phyloP scores from a whole-genome alignment of 2,113 vertebrate genomes.

The Fulmarus glacialis region DNA sequence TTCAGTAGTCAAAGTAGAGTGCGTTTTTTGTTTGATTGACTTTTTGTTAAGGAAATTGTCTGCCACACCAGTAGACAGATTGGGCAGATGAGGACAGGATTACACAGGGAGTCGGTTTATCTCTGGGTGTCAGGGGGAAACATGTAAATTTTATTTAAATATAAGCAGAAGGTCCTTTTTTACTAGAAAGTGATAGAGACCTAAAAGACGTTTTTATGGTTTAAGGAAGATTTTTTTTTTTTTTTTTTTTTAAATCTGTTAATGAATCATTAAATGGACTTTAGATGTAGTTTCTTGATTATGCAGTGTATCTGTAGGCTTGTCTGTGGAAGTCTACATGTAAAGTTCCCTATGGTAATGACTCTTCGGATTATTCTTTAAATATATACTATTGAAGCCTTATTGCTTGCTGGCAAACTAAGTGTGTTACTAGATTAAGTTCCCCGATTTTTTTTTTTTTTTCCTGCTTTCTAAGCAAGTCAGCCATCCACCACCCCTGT shows the following conservation, averaged over 20 bases:
- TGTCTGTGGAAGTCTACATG: not conserved
- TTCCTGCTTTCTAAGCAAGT: slow-evolving; percentile 7
- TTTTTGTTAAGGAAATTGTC: not conserved
- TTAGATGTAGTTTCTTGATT: slow-evolving; percentile 12
- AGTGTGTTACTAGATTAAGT: not conserved
- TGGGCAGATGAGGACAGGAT: not conserved
- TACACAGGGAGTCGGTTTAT: not conserved
- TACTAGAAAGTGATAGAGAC: not conserved
- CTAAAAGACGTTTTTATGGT: not conserved
- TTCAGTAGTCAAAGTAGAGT: not conserved
- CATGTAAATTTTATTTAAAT: not conserved
- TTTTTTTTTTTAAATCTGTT: not conserved
- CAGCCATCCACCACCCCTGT: slow-evolving; percentile 24
- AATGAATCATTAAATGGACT: not conserved
- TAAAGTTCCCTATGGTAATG: not conserved
- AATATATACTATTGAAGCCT: not conserved
- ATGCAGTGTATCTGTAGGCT: not conserved
- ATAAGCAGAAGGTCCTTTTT: not conserved
- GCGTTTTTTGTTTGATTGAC: accelerated
- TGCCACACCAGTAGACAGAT: not conserved
- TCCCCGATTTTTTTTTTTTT: not conserved
- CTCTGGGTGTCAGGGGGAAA: not conserved
- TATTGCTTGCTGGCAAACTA: slow-evolving; percentile 22
- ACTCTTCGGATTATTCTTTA: not conserved
- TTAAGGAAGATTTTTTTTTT: not conserved